These are phyloP conservation scores for Drosophila helvetica DNA, from an alignment of 2,888 invertebrate genomes.

Conservation along the genomic window DNA sequence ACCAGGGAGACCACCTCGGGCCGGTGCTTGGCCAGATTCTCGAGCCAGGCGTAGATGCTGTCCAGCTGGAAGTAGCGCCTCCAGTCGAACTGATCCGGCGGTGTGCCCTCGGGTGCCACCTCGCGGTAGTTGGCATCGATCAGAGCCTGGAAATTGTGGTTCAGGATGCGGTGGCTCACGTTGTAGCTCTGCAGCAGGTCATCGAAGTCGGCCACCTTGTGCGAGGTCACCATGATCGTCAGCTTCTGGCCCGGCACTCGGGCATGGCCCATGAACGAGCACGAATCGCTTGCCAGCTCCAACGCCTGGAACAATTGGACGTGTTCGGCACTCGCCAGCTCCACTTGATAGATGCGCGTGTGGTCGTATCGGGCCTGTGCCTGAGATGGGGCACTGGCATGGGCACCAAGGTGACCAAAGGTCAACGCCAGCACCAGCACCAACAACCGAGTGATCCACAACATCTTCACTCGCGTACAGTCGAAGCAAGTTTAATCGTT, in stretches of 20 bases:
- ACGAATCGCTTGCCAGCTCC: conserved; percentile 79
- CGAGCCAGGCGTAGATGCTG: conserved; percentile 81
- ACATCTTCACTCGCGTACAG: conserved; percentile 48
- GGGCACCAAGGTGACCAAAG: background rate
- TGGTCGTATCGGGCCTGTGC: conserved; percentile 79
- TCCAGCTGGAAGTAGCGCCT: conserved; percentile 80
- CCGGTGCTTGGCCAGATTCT: conserved; percentile 60
- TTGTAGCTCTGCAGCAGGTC: conserved; percentile 70
- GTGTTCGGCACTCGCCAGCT: conserved; percentile 47
- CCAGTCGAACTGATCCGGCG: conserved; percentile 75
- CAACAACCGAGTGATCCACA: conserved; percentile 11
- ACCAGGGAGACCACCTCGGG: conserved; percentile 81
- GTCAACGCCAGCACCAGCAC: conserved; percentile 15
- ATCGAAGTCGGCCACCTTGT: conserved; percentile 78
- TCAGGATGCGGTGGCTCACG: conserved; percentile 72
- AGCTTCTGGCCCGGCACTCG: conserved; percentile 73
- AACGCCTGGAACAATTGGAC: conserved; percentile 64
- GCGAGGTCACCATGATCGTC: conserved; percentile 80
- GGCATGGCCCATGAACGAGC: conserved; percentile 75
- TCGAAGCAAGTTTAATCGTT: conserved; percentile 12
- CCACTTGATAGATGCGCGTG: conserved; percentile 77
- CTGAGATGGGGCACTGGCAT: background rate
- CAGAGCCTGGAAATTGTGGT: conserved; percentile 72
- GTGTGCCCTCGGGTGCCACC: conserved; percentile 40
- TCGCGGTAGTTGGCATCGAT: conserved; percentile 73